Evolutionary conservation across 2,113 vertebrate genomes (phyloP).

Genomic region (Plecturocebus donacophilus): DNA sequence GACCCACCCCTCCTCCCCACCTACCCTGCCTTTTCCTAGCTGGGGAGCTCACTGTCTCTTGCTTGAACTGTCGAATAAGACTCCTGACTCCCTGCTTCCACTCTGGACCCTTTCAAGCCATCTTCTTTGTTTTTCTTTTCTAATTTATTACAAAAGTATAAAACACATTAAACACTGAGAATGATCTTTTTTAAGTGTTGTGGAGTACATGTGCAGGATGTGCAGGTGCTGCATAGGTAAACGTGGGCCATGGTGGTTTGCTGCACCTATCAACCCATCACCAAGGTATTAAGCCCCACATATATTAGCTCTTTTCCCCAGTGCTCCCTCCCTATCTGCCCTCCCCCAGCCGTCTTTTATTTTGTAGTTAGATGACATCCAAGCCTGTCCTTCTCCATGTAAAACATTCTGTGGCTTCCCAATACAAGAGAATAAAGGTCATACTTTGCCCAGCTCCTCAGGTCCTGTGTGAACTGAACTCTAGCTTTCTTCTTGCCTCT

Average conservation of each 20-base stretch:
- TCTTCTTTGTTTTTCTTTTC: no score
- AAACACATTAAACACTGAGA: no score
- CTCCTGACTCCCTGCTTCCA: neutral
- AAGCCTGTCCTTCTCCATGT: neutral
- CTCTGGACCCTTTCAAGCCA: no score
- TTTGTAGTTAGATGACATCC: neutral
- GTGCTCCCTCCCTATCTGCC: no score
- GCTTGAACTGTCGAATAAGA: neutral
- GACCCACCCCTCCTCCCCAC: neutral
- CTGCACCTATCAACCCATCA: no score
- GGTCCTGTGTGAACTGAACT: neutral
- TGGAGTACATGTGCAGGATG: no score
- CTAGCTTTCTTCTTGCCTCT: neutral
- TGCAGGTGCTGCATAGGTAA: no score
- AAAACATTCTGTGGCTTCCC: neutral
- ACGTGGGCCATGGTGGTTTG: no score
- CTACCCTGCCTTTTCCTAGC: neutral
- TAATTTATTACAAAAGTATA: no score
- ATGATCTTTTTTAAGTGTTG: no score
- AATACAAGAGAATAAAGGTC: neutral
- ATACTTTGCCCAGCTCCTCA: neutral
- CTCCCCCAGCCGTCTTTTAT: neutral
- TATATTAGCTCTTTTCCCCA: no score
- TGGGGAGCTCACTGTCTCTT: neutral
- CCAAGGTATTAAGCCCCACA: no score